A percentile compares a stretch with the other conserved stretches of the same genome.
Conservation (phyloP, 2,797 vertebrate genomes). For the Todus mexicanus region DNA sequence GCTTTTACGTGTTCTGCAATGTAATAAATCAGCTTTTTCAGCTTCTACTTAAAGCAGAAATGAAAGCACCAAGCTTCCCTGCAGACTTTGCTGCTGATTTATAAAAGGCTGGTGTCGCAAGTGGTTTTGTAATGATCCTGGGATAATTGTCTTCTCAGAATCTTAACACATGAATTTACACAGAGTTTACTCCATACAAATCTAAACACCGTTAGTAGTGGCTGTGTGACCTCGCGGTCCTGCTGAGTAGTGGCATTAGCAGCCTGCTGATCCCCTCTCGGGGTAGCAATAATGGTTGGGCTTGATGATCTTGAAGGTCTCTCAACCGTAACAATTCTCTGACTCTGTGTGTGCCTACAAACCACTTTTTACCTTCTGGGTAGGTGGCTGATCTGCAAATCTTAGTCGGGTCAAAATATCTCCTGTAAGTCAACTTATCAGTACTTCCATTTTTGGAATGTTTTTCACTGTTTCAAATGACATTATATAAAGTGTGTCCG, state of each 20-base stretch:
- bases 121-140: not conserved
- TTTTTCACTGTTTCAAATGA: not conserved
- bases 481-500: not conserved
- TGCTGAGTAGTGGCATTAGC: not conserved
- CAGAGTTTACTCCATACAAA: not conserved
- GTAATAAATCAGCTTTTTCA: not conserved
- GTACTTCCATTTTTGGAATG: not conserved
- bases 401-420: not conserved
- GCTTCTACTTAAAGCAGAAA: not conserved
- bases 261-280: not conserved
- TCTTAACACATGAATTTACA: fast-evolving
- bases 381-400: not conserved
- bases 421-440: not conserved
- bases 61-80: not conserved
- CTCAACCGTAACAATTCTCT: too few relatives aligned
- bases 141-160: not conserved
- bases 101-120: not conserved
- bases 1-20: not conserved
- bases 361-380: not conserved
- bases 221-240: not conserved
- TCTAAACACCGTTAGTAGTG: fast-evolving
- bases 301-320: too few relatives aligned
- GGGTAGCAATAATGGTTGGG: too few relatives aligned
- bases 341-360: not conserved
- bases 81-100: not conserved